Evolutionary conservation across 2,797 vertebrate species (phyloP), one percentile per base, ranked within the genome.

Genomic region (Chaenodraco wilsoni): DNA sequence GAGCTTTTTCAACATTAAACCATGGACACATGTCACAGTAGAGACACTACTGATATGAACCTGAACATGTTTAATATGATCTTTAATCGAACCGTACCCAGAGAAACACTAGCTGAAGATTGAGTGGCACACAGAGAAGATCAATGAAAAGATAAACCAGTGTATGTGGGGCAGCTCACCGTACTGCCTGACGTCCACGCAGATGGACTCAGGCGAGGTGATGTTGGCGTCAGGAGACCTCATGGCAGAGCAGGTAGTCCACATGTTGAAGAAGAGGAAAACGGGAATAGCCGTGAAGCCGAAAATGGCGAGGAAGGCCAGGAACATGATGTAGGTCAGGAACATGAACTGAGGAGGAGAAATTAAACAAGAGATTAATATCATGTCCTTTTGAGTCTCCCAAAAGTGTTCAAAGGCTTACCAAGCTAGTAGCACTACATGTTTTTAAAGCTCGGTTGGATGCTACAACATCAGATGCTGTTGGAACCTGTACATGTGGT

Each of bases 201-300:
- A 99, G 94, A 99, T 96, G 94, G 97, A 95, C 74, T 98, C 96
- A 3, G 96, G 94, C 5, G 94, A 92, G 0, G 97, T 99, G 91
- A 97, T 94, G 21, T 98, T 99, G 85, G 94, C 90, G 69, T 96
- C 94, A 0, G 96, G 96, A 23, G 95, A 95, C 91, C 91, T 97
- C 95, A 99, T 95, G 91, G 96, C 96, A 51, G 96, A 95, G 16
- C 98, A 99, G 61, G 97, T 97, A 58, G 91, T 97, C 97, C 97
- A 98, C 93, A 99, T 97, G 94, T 98, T 99, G 87, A 98, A 99
- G 91, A 98, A 99, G 91, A 99, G 96, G 81, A 97, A 99, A 70
- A 99, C 97, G 0, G 98, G 98, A 85, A 99, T 96, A 0, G 97
- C 96, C 0, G 97, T 98, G 93, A 99, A 98, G 82, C 97, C 97